Evolutionary conservation across 2,797 vertebrate species (phyloP), one percentile per base, ranked within the genome.

Genomic region (Labeo calbasu): DNA sequence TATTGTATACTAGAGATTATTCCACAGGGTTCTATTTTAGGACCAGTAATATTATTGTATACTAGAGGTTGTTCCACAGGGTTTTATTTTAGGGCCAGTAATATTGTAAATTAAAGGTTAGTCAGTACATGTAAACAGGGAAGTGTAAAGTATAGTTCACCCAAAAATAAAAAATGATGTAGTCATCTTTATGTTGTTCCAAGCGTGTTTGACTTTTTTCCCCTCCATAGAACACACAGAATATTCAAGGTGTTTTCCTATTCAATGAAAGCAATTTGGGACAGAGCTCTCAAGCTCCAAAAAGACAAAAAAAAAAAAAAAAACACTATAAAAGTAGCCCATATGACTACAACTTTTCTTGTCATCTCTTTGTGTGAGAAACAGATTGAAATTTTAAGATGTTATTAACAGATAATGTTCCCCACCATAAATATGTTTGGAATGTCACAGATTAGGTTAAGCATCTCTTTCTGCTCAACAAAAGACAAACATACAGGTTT

Each of bases 1-100:
- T 43, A 43, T 43, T 43, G 40, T 43, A 43, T 43, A 7, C 40
- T 43, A 43, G 8, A 43, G 40, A 7, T 9, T 59, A 19, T 75
- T 21, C 46, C 14, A 40, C 32, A 71, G 11, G 36, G 66, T 19
- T 71, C 36, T 43, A 57, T 55, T 53, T 46, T 59, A 69, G 66
- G 51, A 3, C 48, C 36, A 69, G 15, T 69, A 43, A 43, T 7
- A 40, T 8, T 40, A 40, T 8, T 40, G 40, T 40, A 40, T 40
- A 40, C 7, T 40, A 40, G 40, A 40, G 40, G 40, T 40, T 59
- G 25, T 75, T 19, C 43, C 14, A 40, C 65, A 81, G 15, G 36
- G 66, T 25, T 81, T n/a, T 43, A 57, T 69, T 68, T 57, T 59
- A 69, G 66, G 32, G 10, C 28, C 36, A 69, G 15, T 69, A 25